phyloP scores from a whole-genome alignment of 2,797 vertebrate species.

The Sarcoramphus papa region DNA sequence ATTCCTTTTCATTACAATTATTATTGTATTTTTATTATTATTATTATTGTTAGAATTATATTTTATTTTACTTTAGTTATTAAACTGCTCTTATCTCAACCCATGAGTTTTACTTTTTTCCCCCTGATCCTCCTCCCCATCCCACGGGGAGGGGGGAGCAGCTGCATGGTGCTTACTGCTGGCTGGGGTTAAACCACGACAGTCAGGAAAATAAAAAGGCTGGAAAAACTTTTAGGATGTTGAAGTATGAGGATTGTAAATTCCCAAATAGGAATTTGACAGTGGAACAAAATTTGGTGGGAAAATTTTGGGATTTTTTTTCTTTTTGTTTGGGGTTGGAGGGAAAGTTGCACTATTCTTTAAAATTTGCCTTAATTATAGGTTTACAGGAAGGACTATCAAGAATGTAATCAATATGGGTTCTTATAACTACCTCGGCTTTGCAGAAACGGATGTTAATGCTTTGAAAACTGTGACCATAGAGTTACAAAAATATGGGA shows the following conservation, averaged over 20 bases:
- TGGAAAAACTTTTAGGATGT: not conserved
- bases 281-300: not conserved
- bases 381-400: slow-evolving; percentile 87
- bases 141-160: too few species aligned
- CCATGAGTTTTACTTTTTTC: too few species aligned
- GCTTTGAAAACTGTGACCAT: slow-evolving; percentile 85
- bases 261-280: not conserved
- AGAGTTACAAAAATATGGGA: slow-evolving; percentile 76
- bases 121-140: too few species aligned
- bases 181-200: too few species aligned
- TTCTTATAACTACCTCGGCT: slow-evolving; percentile 96
- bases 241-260: not conserved
- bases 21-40: too few species aligned
- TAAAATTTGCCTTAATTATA: slow-evolving; percentile 61
- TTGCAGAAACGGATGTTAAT: slow-evolving; percentile 83
- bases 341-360: not conserved
- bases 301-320: not conserved
- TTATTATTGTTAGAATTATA: too few species aligned
- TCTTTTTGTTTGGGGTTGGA: not conserved
- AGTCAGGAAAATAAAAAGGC: not conserved
- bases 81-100: too few species aligned
- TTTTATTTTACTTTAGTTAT: too few species aligned
- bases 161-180: too few species aligned
- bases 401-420: slow-evolving; percentile 93
- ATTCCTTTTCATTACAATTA: too few species aligned